A percentile compares a stretch with the other conserved stretches of the same genome.
Conservation (phyloP, 2,888 invertebrate genomes). For the Cepaea hortensis region DNA sequence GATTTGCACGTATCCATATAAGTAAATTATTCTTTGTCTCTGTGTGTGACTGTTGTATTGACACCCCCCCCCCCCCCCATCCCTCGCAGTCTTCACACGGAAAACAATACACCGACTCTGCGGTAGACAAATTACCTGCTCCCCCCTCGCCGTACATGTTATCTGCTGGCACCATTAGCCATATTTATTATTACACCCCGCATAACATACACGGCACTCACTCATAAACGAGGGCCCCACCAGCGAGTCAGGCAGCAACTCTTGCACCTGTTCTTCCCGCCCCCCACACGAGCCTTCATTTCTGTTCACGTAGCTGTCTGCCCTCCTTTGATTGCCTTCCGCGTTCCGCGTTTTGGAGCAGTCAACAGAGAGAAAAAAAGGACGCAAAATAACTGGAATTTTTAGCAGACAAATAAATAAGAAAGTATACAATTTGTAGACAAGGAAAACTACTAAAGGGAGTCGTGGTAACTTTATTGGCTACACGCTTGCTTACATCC, state of each 20-base stretch:
- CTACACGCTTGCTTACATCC: no score
- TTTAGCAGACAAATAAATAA: constrained; percentile 13
- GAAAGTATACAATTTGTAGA: neutral
- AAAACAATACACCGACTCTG: neutral
- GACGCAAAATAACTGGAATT: neutral
- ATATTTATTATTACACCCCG: constrained; percentile 32
- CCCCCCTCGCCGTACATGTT: neutral
- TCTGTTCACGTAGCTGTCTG: neutral
- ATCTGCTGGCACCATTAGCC: constrained; percentile 24
- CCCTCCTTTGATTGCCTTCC: neutral
- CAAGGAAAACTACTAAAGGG: neutral
- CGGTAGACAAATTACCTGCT: constrained; percentile 11
- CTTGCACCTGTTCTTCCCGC: constrained; percentile 5
- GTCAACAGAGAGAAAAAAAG: neutral
- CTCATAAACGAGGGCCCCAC: neutral
- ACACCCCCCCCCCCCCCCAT: no score
- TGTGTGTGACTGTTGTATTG: no score
- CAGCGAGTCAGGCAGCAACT: neutral
- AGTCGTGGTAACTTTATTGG: no score
- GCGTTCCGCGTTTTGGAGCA: neutral
- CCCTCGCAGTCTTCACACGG: no score
- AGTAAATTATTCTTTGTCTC: no score
- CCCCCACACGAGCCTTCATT: neutral
- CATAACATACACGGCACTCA: constrained; percentile 25
- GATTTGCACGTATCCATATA: no score